Evolutionary conservation across 2,113 vertebrate species (phyloP).

Genomic region (Pholis gunnellus): DNA sequence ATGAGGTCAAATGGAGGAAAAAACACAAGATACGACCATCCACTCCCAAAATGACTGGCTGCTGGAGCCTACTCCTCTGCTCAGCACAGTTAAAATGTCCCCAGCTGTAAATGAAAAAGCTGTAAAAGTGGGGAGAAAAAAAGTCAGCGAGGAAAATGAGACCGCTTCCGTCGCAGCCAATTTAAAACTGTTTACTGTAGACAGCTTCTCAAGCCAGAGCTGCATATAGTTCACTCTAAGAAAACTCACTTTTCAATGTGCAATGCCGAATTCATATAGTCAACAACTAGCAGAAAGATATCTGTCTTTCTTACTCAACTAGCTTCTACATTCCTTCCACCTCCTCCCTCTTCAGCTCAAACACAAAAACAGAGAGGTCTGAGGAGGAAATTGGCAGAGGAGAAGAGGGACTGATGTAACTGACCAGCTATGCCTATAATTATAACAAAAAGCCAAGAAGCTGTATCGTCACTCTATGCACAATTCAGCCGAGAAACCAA

Average conservation of each 20-base stretch:
- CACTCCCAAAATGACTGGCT: conserved; percentile 41
- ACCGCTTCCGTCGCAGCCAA: conserved; percentile 50
- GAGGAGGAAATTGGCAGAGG: conserved; percentile 61
- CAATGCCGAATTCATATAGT: conserved; percentile 2
- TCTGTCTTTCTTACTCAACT: conserved; percentile 35
- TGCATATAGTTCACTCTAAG: conserved; percentile 10
- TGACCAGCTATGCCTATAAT: conserved; percentile 76
- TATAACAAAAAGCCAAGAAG: conserved; percentile 36
- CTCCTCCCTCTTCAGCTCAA: conserved; percentile 46
- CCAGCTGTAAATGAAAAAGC: conserved; percentile 58
- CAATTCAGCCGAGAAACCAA: conserved; percentile 3
- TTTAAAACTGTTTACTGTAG: conserved; percentile 49
- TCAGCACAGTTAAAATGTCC: conserved; percentile 52
- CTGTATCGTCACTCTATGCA: conserved; percentile 24
- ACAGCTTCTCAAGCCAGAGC: conserved; percentile 9
- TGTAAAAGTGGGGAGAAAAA: conserved; percentile 50
- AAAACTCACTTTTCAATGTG: neutral
- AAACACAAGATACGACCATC: conserved; percentile 34
- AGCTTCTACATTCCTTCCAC: conserved; percentile 50
- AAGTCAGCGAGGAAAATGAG: conserved; percentile 47
- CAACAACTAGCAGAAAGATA: conserved; percentile 6
- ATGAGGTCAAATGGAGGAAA: conserved; percentile 52
- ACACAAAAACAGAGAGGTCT: conserved; percentile 68
- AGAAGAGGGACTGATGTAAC: conserved; percentile 65
- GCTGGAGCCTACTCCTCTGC: conserved; percentile 31